Evolutionary conservation across 1,140 invertebrate genomes (phyloP).

Genomic region (Cydia splendana): DNA sequence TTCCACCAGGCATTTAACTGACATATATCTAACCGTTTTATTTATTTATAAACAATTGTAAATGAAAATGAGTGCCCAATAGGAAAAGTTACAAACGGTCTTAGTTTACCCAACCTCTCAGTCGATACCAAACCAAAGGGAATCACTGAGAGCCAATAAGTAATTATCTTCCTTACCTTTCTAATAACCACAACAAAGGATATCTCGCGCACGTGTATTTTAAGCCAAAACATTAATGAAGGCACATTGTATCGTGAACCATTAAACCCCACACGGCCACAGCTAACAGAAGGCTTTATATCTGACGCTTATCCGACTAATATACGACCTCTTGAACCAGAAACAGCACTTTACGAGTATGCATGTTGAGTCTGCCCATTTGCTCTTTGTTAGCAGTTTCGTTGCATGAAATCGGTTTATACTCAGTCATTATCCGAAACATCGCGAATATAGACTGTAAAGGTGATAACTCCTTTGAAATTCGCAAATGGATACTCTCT

Average conservation of each 20-base stretch:
- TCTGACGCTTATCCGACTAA: constrained; percentile 9
- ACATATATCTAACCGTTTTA: too few relatives aligned
- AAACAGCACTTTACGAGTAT: neutral
- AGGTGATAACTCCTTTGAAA: neutral
- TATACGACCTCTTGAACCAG: constrained; percentile 7
- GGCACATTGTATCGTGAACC: neutral
- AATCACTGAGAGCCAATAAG: neutral
- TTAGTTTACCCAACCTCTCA: neutral
- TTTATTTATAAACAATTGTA: too few relatives aligned
- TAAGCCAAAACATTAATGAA: constrained; percentile 11
- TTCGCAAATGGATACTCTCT: neutral
- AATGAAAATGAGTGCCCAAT: too few relatives aligned
- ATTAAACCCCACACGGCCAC: constrained; percentile 1
- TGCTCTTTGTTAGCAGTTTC: constrained; percentile 8
- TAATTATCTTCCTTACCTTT: neutral
- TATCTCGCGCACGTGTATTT: neutral
- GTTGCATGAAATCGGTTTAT: constrained; percentile 26
- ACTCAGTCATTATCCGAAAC: constrained; percentile 18
- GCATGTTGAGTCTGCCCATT: constrained; percentile 13
- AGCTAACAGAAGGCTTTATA: neutral
- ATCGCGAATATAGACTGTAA: neutral
- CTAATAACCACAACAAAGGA: constrained; percentile 10
- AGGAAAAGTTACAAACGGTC: neutral
- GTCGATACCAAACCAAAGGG: neutral
- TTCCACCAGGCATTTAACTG: too few relatives aligned